Evolutionary conservation across 1,140 invertebrate species (phyloP), one percentile per base, ranked within the genome.

Genomic region (Drosophila trapezifrons): DNA sequence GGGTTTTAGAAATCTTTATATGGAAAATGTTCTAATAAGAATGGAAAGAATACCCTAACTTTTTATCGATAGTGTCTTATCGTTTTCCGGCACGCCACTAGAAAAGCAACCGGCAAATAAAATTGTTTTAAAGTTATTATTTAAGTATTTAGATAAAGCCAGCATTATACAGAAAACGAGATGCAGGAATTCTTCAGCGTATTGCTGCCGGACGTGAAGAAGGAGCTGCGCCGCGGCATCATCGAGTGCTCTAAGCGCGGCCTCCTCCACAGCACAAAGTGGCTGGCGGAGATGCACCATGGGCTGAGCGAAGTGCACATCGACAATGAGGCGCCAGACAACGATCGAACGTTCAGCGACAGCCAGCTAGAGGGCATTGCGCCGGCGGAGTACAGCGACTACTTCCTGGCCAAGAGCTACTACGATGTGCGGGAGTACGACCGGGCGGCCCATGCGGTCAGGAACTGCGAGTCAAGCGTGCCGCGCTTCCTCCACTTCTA

Each of bases 381-480:
- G 42, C 92, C 93, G 13, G 92, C 94, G 76, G 95, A 97, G 86
- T 94, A 94, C 54, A 95, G 97, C 82, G 92, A 93, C 9, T 98
- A 97, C 89, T 93, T 94, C 27, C 90, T 98, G 60, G 96, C 97
- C 0, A 98, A 97, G 92, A 96, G 95, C 78, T 98, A 98, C 90
- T 99, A 98, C 92, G 97, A 99, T 93, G 93, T 96, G 15, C 96
- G 97, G 82, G 98, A 99, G 92, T 99, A 98, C 92, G 96, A 98
- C 78, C 94, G 98, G 90, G 97, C 97, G 67, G 96, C 97, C 0
- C 96, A 96, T 93, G 97, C 98, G 83, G 93, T 97, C 12, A 94
- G 96, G 78, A 94, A 95, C 37, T 96, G 95, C 76, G 93, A 91
- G 56, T 94, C 93, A 77, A 90, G 89, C 63, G 95, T 90, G 90